Evolutionary conservation across 2,888 invertebrate genomes (phyloP).

Genomic region (Kryphioiulus occultus): DNA sequence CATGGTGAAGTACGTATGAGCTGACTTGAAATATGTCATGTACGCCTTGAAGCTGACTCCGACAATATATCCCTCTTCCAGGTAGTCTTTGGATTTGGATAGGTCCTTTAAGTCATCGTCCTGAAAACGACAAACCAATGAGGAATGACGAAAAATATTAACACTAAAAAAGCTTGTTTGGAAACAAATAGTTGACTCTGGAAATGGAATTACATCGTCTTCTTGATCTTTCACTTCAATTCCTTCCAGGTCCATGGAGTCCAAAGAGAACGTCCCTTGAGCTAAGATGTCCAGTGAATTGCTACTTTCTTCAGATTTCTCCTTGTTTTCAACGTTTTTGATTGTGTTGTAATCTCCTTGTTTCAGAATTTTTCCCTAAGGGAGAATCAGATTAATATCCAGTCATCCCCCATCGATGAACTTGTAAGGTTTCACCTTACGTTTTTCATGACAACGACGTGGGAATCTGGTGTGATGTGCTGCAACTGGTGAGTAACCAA

Average conservation of each 20-base stretch:
- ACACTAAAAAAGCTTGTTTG: no score
- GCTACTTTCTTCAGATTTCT: slow-evolving; percentile 37
- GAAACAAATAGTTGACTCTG: no score
- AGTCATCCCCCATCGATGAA: neutral
- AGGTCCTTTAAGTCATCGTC: neutral
- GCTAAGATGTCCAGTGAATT: slow-evolving; percentile 39
- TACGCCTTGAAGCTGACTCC: slow-evolving; percentile 56
- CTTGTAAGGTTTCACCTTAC: neutral
- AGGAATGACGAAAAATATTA: no score
- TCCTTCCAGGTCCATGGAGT: slow-evolving; percentile 20
- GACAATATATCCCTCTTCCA: slow-evolving; percentile 58
- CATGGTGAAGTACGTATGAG: slow-evolving; percentile 67
- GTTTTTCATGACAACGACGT: slow-evolving; percentile 44
- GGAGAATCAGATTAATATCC: neutral
- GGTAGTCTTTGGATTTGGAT: slow-evolving; percentile 49
- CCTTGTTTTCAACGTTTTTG: slow-evolving; percentile 12
- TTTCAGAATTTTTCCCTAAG: slow-evolving; percentile 39
- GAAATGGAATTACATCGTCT: slow-evolving; percentile 7
- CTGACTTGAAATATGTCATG: slow-evolving; percentile 68
- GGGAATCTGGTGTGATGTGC: slow-evolving; percentile 45
- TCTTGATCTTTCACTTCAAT: neutral
- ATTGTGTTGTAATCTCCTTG: slow-evolving; percentile 24
- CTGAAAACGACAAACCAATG: neutral
- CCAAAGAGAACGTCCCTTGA: slow-evolving; percentile 39
- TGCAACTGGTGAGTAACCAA: slow-evolving; percentile 48